Evolutionary conservation across 2,888 invertebrate species (phyloP).

Genomic region (Heterodera filipjevi): DNA sequence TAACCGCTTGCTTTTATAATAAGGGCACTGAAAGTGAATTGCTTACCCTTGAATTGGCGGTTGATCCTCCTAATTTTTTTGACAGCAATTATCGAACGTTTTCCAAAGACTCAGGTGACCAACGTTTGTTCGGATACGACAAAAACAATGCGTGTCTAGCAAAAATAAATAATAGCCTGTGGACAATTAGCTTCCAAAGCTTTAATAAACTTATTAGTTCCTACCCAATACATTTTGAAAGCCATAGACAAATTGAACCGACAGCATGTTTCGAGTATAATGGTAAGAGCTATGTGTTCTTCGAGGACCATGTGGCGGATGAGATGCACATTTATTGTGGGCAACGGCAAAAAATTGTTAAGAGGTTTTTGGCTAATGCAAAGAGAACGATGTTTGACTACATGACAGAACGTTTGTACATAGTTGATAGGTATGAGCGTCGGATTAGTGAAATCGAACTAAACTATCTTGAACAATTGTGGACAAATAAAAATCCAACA

Average conservation of each 20-base stretch:
- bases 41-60: neutral
- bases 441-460: neutral
- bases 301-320: neutral
- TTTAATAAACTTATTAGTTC: neutral
- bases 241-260: neutral
- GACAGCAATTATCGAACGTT: neutral
- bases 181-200: neutral
- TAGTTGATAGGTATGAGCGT: neutral
- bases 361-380: neutral
- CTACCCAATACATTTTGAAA: neutral
- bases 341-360: neutral
- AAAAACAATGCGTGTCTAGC: neutral
- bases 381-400: neutral
- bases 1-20: neutral
- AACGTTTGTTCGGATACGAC: neutral
- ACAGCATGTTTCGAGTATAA: neutral
- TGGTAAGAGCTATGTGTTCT: neutral
- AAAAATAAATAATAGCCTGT: neutral
- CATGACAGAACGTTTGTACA: neutral
- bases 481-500: neutral
- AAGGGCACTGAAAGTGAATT: neutral
- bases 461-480: neutral
- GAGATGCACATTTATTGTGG: neutral
- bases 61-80: neutral
- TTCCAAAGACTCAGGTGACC: neutral